Percentiles rank a stretch among this genome's conserved stretches.
Conservation (phyloP, 92 coral and sea anemone species). For the Palythoa grandis region DNA sequence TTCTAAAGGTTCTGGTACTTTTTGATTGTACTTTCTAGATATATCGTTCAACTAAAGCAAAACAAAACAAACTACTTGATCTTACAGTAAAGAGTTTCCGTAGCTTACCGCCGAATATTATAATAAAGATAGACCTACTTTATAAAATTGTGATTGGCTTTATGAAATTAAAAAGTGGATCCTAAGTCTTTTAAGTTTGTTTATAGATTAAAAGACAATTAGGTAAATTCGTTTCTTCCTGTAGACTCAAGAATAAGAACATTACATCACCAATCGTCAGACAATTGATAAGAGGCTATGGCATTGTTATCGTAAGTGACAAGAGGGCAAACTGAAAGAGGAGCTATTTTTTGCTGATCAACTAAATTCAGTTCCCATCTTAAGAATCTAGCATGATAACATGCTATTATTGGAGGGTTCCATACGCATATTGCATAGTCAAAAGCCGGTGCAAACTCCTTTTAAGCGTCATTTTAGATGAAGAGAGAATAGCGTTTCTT, state of each 20-base stretch:
- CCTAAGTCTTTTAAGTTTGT: background rate
- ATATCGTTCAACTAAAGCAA: conserved; percentile 1
- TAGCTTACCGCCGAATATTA: background rate
- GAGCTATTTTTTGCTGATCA: no score
- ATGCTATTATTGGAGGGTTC: background rate
- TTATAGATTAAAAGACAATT: background rate
- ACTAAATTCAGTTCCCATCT: background rate
- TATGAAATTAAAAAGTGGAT: background rate
- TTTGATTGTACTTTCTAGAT: background rate
- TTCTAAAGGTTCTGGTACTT: background rate
- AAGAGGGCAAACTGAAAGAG: no score
- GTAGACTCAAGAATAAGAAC: background rate
- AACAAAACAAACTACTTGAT: conserved; percentile 2
- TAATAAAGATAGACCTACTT: background rate
- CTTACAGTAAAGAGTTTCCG: conserved; percentile 1
- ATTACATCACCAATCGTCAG: background rate
- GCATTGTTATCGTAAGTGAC: background rate
- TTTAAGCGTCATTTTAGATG: no score
- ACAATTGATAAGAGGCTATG: background rate
- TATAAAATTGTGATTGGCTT: background rate
- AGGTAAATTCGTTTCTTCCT: background rate
- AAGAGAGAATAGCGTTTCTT: no score
- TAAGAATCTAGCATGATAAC: background rate
- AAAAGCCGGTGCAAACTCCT: no score
- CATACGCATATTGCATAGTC: no score